phyloP scores from a whole-genome alignment of 2,797 vertebrate genomes.

The Luscinia megarhynchos region DNA sequence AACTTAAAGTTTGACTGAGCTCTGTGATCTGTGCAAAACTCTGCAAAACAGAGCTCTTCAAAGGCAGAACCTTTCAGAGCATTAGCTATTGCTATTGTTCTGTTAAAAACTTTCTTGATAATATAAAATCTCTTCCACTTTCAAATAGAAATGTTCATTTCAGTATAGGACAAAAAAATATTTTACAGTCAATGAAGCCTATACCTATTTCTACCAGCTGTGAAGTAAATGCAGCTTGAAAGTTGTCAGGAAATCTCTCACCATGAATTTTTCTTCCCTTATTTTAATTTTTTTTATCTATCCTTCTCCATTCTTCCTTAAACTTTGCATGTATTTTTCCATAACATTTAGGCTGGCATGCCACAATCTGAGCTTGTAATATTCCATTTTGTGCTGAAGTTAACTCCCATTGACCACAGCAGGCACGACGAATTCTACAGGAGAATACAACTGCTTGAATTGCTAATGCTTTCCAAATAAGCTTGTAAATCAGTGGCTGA shows the following conservation, averaged over 20 bases:
- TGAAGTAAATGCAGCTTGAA: slow-evolving; percentile 25
- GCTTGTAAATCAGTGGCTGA: background rate
- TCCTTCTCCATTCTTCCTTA: background rate
- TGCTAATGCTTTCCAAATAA: background rate
- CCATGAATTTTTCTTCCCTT: background rate
- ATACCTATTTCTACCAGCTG: slow-evolving; percentile 10
- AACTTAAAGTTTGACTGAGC: slow-evolving; percentile 13
- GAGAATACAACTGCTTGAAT: background rate
- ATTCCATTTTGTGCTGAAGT: background rate
- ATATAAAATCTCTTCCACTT: slow-evolving; percentile 22
- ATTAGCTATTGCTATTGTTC: slow-evolving; percentile 35
- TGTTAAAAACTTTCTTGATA: background rate
- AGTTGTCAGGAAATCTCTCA: background rate
- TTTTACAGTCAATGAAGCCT: slow-evolving; percentile 2
- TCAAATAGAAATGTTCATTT: slow-evolving; percentile 28
- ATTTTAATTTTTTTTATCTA: background rate
- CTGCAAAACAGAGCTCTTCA: slow-evolving; percentile 34
- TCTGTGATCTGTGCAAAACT: slow-evolving; percentile 35
- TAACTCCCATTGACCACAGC: background rate
- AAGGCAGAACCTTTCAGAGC: slow-evolving; percentile 5
- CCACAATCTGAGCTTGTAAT: background rate
- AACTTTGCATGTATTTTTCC: background rate
- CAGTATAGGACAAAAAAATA: background rate
- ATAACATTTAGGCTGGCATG: background rate
- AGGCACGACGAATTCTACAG: background rate